Conservation (phyloP, 2,888 invertebrate species). For the Xestoiulus laeticollis region DNA sequence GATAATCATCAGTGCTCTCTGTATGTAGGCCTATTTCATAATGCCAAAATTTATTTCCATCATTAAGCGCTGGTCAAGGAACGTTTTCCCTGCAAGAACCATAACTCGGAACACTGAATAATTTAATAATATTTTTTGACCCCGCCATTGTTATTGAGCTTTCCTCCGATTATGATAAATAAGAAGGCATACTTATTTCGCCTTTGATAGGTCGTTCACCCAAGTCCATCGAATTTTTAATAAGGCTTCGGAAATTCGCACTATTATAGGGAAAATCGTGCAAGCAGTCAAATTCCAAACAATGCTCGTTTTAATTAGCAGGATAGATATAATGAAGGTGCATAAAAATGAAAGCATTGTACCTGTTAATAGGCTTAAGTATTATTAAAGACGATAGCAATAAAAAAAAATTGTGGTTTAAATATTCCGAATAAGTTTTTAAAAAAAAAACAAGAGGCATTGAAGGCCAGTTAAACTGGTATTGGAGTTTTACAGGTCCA, state of each 20-base stretch:
- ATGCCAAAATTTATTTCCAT: background rate
- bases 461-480: constrained; percentile 4
- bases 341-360: background rate
- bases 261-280: background rate
- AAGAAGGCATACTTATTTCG: background rate
- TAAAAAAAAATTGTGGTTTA: background rate
- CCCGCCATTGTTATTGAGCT: background rate
- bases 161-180: background rate
- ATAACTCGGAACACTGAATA: background rate
- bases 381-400: background rate
- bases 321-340: constrained; percentile 8
- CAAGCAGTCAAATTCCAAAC: background rate
- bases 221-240: background rate
- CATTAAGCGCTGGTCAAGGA: background rate
- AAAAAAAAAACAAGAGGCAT: background rate
- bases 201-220: background rate
- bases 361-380: constrained; percentile 5
- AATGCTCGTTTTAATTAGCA: background rate
- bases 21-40: background rate
- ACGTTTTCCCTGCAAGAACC: background rate
- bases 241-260: background rate
- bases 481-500: background rate
- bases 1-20: background rate
- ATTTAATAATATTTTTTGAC: background rate
- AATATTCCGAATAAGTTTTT: background rate